Conservation (phyloP, 2,888 invertebrate species). For the Caenorhabditis sp. region DNA sequence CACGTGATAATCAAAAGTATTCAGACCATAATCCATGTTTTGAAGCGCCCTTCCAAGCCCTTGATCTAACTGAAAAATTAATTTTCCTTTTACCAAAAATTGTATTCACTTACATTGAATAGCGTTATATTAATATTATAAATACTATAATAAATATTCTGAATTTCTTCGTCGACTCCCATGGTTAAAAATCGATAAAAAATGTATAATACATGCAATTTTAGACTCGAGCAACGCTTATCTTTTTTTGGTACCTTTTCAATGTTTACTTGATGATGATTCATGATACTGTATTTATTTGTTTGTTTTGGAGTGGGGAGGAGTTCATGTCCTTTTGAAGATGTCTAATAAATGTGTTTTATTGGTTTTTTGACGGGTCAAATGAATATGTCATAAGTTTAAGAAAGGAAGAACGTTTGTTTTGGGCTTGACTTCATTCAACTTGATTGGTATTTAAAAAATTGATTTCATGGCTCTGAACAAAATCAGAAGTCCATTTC, state of each 20-base stretch:
- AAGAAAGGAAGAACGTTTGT: too few species aligned
- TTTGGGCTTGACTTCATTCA: too few species aligned
- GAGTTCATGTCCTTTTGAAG: neutral
- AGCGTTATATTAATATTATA: slow-evolving; percentile 44
- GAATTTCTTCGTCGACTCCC: slow-evolving; percentile 51
- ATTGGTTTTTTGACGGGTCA: too few species aligned
- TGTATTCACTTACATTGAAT: slow-evolving; percentile 27
- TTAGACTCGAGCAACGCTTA: neutral
- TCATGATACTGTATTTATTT: neutral
- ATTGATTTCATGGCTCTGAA: too few species aligned
- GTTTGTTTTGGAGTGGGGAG: too few species aligned
- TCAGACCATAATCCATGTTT: slow-evolving; percentile 33
- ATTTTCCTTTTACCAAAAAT: neutral
- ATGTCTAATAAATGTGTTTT: neutral
- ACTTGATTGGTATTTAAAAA: too few species aligned
- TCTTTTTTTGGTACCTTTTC: neutral
- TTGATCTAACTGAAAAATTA: slow-evolving; percentile 23
- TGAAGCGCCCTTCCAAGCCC: slow-evolving; percentile 22
- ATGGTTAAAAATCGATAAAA: slow-evolving; percentile 12
- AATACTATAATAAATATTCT: slow-evolving; percentile 49
- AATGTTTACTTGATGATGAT: slow-evolving; percentile 1
- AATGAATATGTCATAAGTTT: too few species aligned
- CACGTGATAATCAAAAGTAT: slow-evolving; percentile 37
- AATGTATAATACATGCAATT: neutral
- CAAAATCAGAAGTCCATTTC: too few species aligned